phyloP scores from a whole-genome alignment of 2,797 vertebrate species.

The Serranus cabrilla region DNA sequence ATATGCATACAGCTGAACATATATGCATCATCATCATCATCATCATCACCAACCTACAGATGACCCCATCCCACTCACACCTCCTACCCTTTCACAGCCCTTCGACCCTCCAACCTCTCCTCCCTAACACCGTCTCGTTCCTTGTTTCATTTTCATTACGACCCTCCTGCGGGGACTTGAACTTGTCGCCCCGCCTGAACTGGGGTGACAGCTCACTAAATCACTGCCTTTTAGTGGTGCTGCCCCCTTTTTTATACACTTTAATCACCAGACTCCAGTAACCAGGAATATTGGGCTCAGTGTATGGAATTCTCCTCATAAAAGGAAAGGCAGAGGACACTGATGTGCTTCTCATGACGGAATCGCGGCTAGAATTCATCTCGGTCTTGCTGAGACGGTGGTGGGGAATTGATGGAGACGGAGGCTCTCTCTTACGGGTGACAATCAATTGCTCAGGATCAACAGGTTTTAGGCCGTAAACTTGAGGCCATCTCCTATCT shows the following conservation, averaged over 20 bases:
- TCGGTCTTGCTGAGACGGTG: conserved; percentile 72
- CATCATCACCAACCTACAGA: conserved; percentile 40
- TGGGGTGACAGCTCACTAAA: conserved; percentile 88
- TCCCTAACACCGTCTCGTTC: conserved; percentile 64
- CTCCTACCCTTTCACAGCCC: conserved; percentile 39
- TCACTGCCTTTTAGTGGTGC: conserved; percentile 86
- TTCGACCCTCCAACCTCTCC: conserved; percentile 47
- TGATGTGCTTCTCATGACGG: conserved; percentile 84
- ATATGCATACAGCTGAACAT: conserved; percentile 25
- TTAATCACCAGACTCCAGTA: conserved; percentile 88
- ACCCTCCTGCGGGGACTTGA: conserved; percentile 84
- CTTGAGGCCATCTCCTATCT: conserved; percentile 84
- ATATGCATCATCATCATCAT: conserved; percentile 23
- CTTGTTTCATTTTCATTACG: conserved; percentile 86
- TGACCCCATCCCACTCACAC: conserved; percentile 49
- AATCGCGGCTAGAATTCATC: conserved; percentile 78
- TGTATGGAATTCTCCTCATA: conserved; percentile 81
- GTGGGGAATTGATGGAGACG: conserved; percentile 50
- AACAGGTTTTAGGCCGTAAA: conserved; percentile 87
- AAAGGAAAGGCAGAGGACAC: conserved; percentile 74
- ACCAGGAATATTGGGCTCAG: conserved; percentile 83
- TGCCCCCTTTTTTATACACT: conserved; percentile 85
- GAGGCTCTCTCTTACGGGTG: conserved; percentile 54
- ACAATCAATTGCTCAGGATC: conserved; percentile 85
- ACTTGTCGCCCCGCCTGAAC: conserved; percentile 83